Base-by-base conservation (phyloP, 1,140 invertebrate species). In the Kradibia gibbosae region DNA sequence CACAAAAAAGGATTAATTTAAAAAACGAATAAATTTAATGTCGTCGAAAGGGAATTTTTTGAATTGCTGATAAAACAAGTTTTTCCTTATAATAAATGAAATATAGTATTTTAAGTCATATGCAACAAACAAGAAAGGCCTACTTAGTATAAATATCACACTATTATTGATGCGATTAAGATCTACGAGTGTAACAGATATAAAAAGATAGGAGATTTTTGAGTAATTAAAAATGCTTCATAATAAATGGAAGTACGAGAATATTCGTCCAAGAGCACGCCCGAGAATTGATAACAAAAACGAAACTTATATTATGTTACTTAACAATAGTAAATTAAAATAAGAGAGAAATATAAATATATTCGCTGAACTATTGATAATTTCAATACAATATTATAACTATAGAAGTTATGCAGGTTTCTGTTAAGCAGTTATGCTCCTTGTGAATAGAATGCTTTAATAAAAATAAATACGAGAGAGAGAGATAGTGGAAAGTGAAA, bases 71-170 rank as follows among this genome's bases (percentile, higher is more conserved):
- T 25, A 76, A 84, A 70, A 36, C 36, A 25, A 70, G 25, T 65
- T 77, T 71, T 76, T 80, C n/a, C 62, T 65, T 45, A 20, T 74
- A 55, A 70, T 55, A 74, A 62, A 78, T 36, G 28, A 60, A 75
- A 78, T 39, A 13, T 65, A 85, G 79, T 78, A 70, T 80, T 50
- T 80, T 81, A 85, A 85, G 78, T 83, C 84, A 85, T 88, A 87
- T 87, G 86, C 82, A 85, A 85, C 74, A 82, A 86, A 87, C 85
- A 74, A 85, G 85, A 87, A 86, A 86, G 89, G 88, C 89, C 88
- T 90, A 89, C 84, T 85, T 89, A 89, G 87, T 42, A 55, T 81
- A 67, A 78, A 62, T 74, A 74, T 65, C 39, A 57, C 81, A 20
- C 67, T 85, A 83, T 84, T 84, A 87, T 36, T 45, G 31, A 77